Evolutionary conservation across 2,797 vertebrate genomes (phyloP).

Genomic region (Potorous gilbertii): DNA sequence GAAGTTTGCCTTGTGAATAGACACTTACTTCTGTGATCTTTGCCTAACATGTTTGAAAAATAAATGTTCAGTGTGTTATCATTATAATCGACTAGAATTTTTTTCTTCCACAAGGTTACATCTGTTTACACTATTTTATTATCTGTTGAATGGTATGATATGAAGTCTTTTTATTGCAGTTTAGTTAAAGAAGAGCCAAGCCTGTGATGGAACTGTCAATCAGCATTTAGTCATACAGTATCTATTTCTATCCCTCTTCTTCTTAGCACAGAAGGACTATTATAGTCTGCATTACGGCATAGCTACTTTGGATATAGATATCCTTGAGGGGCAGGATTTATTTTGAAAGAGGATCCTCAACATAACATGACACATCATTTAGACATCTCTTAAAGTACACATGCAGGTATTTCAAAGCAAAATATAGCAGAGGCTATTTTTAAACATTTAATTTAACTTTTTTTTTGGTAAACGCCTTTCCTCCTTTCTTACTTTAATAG

Average conservation of each 20-base stretch:
- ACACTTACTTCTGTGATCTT: slow-evolving; percentile 79
- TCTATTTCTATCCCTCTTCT: slow-evolving; percentile 87
- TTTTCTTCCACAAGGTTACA: slow-evolving; percentile 80
- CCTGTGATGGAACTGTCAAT: slow-evolving; percentile 85
- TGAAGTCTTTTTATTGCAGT: slow-evolving; percentile 84
- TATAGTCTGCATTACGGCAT: slow-evolving; percentile 87
- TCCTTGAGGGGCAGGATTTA: slow-evolving; percentile 87
- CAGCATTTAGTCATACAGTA: slow-evolving; percentile 88
- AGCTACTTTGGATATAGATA: slow-evolving; percentile 86
- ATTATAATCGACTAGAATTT: slow-evolving; percentile 75
- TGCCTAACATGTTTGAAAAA: slow-evolving; percentile 78
- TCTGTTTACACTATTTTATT: slow-evolving; percentile 85
- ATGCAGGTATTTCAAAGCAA: slow-evolving; percentile 79
- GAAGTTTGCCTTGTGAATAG: slow-evolving; percentile 77
- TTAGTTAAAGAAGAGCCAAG: slow-evolving; percentile 83
- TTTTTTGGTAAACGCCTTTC: slow-evolving; percentile 38
- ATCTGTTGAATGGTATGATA: slow-evolving; percentile 81
- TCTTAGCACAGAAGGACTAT: slow-evolving; percentile 87
- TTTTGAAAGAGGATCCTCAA: slow-evolving; percentile 87
- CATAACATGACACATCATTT: slow-evolving; percentile 85
- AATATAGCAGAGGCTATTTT: slow-evolving; percentile 75
- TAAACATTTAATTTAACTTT: slow-evolving; percentile 69
- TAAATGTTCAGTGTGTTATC: slow-evolving; percentile 76
- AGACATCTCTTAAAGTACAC: slow-evolving; percentile 83
- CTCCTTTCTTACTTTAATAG: slow-evolving; percentile 55